A percentile compares a stretch with the other conserved stretches of the same genome.
Conservation (phyloP, 2,113 vertebrate genomes). For the Pachyramphus minor region DNA sequence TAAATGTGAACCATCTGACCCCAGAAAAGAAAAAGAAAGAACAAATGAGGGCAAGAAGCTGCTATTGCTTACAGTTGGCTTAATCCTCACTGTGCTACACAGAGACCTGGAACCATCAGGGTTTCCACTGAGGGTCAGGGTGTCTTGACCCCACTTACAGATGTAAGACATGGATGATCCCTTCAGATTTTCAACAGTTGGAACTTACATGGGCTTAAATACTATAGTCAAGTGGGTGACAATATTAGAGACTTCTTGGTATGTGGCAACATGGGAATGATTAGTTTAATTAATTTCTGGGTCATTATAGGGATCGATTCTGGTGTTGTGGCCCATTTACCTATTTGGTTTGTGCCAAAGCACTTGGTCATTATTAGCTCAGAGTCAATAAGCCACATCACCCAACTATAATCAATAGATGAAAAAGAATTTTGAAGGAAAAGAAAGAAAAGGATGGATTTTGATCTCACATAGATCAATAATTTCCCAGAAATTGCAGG, state of each 20-base stretch:
- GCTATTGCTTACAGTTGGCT: background rate
- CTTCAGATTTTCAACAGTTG: background rate
- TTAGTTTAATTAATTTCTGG: constrained; percentile 45
- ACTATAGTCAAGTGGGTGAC: background rate
- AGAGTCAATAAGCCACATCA: constrained; percentile 24
- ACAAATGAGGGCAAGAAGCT: background rate
- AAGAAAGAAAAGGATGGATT: constrained; percentile 31
- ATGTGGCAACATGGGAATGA: background rate
- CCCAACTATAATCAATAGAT: background rate
- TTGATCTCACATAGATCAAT: constrained; percentile 10
- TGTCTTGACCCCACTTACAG: background rate
- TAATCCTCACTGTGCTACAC: background rate
- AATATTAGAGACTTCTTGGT: background rate
- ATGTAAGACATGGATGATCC: background rate
- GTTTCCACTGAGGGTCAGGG: background rate
- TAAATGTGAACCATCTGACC: background rate
- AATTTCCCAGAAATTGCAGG: constrained; percentile 42
- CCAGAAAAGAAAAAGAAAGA: background rate
- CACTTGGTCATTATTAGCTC: constrained; percentile 25
- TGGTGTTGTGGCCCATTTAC: constrained; percentile 17
- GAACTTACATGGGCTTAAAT: background rate
- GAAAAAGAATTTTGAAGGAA: constrained; percentile 34
- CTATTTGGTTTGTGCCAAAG: constrained; percentile 7
- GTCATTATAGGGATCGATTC: background rate
- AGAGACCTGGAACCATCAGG: background rate